Evolutionary conservation across 1,140 invertebrate species (phyloP).

Genomic region (Platyscapa corneri): DNA sequence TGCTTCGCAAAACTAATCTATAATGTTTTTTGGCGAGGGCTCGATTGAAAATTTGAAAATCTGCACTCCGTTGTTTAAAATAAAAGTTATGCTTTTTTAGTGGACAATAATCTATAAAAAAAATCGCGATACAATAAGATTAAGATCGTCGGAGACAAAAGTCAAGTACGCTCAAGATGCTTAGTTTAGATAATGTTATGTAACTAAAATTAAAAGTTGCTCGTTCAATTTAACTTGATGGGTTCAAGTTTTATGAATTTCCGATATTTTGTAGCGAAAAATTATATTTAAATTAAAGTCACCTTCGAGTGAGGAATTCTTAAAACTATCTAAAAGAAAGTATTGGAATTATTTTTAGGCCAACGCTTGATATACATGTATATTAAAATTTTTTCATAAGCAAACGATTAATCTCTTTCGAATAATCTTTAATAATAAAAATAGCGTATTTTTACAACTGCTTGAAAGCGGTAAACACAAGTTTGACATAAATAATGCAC

Average conservation of each 20-base stretch:
- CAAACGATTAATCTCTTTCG: not conserved
- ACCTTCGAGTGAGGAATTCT: not conserved
- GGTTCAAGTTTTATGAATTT: not conserved
- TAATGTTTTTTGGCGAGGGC: too few species aligned
- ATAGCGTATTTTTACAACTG: not conserved
- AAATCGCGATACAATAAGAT: not conserved
- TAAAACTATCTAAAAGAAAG: slow-evolving; percentile 8
- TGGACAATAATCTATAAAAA: not conserved
- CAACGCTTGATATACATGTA: not conserved
- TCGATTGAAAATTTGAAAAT: too few species aligned
- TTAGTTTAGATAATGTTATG: not conserved
- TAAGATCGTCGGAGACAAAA: too few species aligned
- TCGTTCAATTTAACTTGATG: too few species aligned
- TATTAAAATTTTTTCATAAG: not conserved
- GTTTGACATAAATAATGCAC: not conserved
- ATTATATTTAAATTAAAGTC: slow-evolving; percentile 20
- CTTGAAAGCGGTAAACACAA: not conserved
- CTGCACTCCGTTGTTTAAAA: not conserved
- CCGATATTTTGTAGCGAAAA: not conserved
- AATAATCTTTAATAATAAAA: not conserved
- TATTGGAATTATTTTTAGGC: slow-evolving; percentile 16
- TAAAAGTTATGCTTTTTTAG: not conserved
- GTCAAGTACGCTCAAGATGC: not conserved
- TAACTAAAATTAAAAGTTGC: not conserved
- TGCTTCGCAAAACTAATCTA: too few species aligned